phyloP scores from a whole-genome alignment of 2,113 vertebrate genomes.

The Sphyrna mokarran region DNA sequence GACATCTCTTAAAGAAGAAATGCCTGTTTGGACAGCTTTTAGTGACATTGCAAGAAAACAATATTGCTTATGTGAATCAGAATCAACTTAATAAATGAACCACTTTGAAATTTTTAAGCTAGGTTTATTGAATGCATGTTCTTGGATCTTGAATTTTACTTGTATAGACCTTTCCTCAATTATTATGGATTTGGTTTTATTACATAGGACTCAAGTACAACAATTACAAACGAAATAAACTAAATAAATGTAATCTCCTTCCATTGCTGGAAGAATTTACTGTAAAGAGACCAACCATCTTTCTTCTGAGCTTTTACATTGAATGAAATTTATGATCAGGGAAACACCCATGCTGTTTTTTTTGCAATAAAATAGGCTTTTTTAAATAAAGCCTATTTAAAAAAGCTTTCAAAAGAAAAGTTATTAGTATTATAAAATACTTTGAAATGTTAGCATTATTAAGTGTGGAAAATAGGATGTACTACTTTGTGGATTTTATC shows the following conservation, averaged over 20 bases:
- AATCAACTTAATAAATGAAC: not conserved
- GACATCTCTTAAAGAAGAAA: slow-evolving; percentile 21
- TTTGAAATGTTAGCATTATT: not conserved
- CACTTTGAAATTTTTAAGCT: not conserved
- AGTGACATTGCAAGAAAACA: not conserved
- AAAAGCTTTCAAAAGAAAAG: not conserved
- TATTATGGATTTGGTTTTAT: not conserved
- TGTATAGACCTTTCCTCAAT: not conserved
- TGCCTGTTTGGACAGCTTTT: not conserved
- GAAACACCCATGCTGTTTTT: not conserved
- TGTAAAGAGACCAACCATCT: not conserved
- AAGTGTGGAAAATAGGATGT: not conserved
- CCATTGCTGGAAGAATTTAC: too few relatives aligned
- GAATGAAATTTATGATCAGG: not conserved
- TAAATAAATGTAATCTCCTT: not conserved
- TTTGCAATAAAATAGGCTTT: too few relatives aligned
- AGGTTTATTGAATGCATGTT: not conserved
- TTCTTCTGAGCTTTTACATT: not conserved
- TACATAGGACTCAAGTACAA: not conserved
- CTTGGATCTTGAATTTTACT: not conserved
- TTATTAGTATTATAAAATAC: not conserved
- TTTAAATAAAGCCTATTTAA: not conserved
- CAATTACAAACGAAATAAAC: not conserved
- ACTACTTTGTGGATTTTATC: not conserved
- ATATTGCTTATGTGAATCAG: not conserved